Percentiles rank a stretch among this genome's conserved stretches.
Conservation (phyloP, 1,140 invertebrate genomes). For the Drosophila lini region DNA sequence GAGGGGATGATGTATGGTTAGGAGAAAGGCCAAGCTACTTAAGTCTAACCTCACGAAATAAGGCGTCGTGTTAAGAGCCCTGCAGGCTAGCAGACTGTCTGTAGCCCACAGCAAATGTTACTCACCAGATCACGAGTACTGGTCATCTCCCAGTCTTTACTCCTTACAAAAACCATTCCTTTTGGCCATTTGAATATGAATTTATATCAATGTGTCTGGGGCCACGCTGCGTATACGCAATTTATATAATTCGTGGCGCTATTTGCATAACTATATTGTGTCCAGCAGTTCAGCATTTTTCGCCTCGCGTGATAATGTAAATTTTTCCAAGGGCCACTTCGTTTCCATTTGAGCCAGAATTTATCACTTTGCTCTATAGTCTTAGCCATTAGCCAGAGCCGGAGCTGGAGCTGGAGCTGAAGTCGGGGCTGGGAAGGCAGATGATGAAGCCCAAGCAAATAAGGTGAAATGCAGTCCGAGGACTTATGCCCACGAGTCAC, state of each 20-base stretch:
- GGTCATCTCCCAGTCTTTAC: background rate
- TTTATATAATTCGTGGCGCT: constrained; percentile 77
- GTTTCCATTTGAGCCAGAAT: constrained; percentile 71
- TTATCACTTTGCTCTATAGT: constrained; percentile 58
- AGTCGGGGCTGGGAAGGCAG: background rate
- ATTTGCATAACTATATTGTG: constrained; percentile 75
- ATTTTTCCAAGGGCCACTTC: constrained; percentile 56
- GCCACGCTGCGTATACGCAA: constrained; percentile 73
- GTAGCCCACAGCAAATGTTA: no score
- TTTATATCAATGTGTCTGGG: constrained; percentile 74
- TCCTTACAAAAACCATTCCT: background rate
- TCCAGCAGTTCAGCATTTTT: constrained; percentile 35
- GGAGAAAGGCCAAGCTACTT: background rate
- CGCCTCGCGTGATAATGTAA: constrained; percentile 62
- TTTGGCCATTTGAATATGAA: constrained; percentile 73
- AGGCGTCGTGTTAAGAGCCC: background rate
- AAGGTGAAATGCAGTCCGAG: constrained; percentile 56
- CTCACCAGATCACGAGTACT: background rate
- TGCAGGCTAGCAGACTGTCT: background rate
- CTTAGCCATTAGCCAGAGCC: constrained; percentile 28
- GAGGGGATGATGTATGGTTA: no score
- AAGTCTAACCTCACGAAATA: background rate
- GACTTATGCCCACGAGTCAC: constrained; percentile 79
- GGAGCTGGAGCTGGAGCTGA: background rate
- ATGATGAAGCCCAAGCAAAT: constrained; percentile 45